Evolutionary conservation across 2,113 vertebrate genomes (phyloP), one percentile per base, ranked within the genome.

Genomic region (Anser cygnoides): DNA sequence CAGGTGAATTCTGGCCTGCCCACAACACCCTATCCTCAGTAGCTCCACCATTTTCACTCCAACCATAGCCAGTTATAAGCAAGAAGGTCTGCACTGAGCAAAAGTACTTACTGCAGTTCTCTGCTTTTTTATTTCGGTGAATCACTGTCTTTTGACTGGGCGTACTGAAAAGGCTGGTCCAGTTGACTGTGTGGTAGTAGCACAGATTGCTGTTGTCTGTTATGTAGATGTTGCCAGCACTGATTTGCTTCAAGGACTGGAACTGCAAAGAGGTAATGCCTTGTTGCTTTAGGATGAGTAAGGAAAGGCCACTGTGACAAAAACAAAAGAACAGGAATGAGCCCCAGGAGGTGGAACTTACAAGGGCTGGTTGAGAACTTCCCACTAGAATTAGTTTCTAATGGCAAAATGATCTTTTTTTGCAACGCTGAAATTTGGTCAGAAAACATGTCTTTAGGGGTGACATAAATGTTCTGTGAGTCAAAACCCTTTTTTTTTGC

Each of bases 161-260:
- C 5, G 98, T 98, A 59, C 98, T 99, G 97, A 99, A 99, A 29
- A 99, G 98, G 28, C 98, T 98, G 11, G 98, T 99, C 99, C 99
- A 99, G 95, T 99, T 99, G 96, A 99, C 98, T 2, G 99, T 99
- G 96, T 98, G 98, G 96, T 99, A 99, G 96, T 99, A 99, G 94
- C 99, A 99, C 26, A 99, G 85, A 82, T 99, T 99, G 96, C 97
- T 99, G 97, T 99, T 99, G 97, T 99, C 99, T 9, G 98, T 99
- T 58, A 99, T 98, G 90, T 99, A 99, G 95, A 99, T 98, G 52
- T 99, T 99, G 57, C 99, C 99, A 3, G 99, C 99, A 23, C 99
- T 99, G 97, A 99, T 99, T 93, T 99, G 99, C 90, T 98, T 98
- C 59, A 99, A 95, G 12, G 99, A 99, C 96, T 99, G 99, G 52